phyloP scores from a whole-genome alignment of 2,888 invertebrate genomes.

The Gymnosoma rotundatum region DNA sequence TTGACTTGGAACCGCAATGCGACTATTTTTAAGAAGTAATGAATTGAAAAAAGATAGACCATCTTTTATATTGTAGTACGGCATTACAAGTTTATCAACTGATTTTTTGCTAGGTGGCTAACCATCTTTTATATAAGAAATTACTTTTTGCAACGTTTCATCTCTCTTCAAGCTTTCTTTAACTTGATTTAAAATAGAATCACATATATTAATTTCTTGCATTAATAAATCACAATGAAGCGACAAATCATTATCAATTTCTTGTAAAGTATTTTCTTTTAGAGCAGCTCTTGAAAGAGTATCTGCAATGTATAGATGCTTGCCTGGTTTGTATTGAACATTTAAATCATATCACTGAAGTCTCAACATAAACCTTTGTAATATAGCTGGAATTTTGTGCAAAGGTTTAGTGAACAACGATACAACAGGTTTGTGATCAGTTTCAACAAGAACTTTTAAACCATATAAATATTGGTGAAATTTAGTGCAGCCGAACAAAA shows the following conservation, averaged over 20 bases:
- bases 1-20: slow-evolving; percentile 19
- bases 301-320: too few relatives aligned
- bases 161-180: background rate
- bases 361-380: too few relatives aligned
- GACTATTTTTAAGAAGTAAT: slow-evolving; percentile 41
- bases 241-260: too few relatives aligned
- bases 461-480: slow-evolving; percentile 49
- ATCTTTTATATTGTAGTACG: slow-evolving; percentile 9
- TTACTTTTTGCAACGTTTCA: background rate
- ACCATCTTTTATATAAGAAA: slow-evolving; percentile 19
- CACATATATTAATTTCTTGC: background rate
- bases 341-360: too few relatives aligned
- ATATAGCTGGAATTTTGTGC: too few relatives aligned
- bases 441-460: slow-evolving; percentile 38
- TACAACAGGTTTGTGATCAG: slow-evolving; percentile 54
- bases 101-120: slow-evolving; percentile 37
- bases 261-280: too few relatives aligned
- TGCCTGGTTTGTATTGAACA: too few relatives aligned
- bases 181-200: background rate
- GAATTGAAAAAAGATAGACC: slow-evolving; percentile 11
- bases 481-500: background rate
- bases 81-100: slow-evolving; percentile 12
- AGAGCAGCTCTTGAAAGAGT: too few relatives aligned
- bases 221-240: background rate
- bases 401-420: slow-evolving; percentile 39